These are phyloP conservation scores for Acarapis woodi DNA, from an alignment of 1,140 invertebrate species.

Conservation along the genomic window DNA sequence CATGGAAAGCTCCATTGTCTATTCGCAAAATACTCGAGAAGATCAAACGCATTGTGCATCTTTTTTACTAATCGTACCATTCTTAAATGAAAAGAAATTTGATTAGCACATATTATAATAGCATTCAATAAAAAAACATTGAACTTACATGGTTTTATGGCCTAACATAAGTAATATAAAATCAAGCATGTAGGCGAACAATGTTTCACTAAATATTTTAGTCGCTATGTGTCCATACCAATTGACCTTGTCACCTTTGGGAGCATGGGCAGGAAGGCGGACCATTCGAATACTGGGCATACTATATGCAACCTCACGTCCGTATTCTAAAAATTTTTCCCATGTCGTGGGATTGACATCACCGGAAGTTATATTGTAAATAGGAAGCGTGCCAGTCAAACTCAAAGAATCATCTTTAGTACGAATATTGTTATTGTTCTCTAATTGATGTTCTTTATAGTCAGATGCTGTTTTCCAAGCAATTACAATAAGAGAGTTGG, in stretches of 20 bases:
- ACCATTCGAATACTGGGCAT: not conserved
- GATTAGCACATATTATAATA: not conserved
- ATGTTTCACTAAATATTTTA: not conserved
- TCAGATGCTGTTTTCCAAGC: not conserved
- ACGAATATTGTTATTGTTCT: not conserved
- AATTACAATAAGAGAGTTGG: not conserved
- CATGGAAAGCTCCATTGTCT: conserved; percentile 53
- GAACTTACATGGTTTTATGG: conserved; percentile 3
- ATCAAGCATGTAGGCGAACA: conserved; percentile 5
- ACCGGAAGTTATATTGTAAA: conserved; percentile 6
- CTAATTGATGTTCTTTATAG: not conserved
- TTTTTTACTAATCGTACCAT: conserved; percentile 8
- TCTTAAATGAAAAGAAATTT: not conserved
- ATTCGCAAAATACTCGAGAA: conserved; percentile 40
- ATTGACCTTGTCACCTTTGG: not conserved
- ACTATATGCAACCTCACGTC: not conserved
- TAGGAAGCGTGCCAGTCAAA: no score
- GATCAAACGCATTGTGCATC: conserved; percentile 19
- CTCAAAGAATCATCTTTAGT: not conserved
- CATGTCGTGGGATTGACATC: conserved; percentile 5
- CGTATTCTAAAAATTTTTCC: conserved; percentile 4
- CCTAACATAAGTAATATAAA: not conserved
- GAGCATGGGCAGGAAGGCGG: not conserved
- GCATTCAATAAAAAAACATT: no score
- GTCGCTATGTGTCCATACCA: not conserved